A percentile compares a stretch with the other conserved stretches of the same genome.
These are phyloP conservation scores for Plebejus melissa DNA, from an alignment of 2,888 invertebrate species.

Conservation along the genomic window DNA sequence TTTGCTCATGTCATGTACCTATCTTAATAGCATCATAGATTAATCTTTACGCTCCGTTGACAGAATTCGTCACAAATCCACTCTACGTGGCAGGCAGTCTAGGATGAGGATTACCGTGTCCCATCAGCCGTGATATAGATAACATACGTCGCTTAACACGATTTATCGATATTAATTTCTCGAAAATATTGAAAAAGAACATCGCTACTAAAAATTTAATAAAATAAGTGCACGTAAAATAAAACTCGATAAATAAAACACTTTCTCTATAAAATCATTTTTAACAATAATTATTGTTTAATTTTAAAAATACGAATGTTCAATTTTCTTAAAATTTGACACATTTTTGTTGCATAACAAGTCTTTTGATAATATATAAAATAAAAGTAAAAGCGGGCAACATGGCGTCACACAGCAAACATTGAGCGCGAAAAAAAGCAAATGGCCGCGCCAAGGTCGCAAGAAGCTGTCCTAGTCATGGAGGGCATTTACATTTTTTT, in stretches of 20 bases:
- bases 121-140: slow-evolving; percentile 53
- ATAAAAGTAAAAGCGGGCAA: slow-evolving; percentile 58
- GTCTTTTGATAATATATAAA: slow-evolving; percentile 57
- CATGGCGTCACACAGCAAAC: slow-evolving; percentile 69
- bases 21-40: slow-evolving; percentile 42
- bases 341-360: slow-evolving; percentile 60
- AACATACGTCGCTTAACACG: slow-evolving; percentile 47
- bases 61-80: slow-evolving; percentile 53
- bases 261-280: not conserved
- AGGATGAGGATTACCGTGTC: slow-evolving; percentile 57
- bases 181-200: not conserved
- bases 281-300: not conserved
- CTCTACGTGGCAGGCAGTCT: slow-evolving; percentile 53
- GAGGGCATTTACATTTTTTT: slow-evolving; percentile 74
- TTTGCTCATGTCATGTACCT: slow-evolving; percentile 29
- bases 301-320: not conserved
- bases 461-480: slow-evolving; percentile 76
- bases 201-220: not conserved
- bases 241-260: not conserved
- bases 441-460: slow-evolving; percentile 74
- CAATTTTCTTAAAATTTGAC: not conserved
- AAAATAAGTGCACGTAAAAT: not conserved
- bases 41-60: slow-evolving; percentile 55
- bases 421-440: slow-evolving; percentile 73
- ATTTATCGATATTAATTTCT: slow-evolving; percentile 37